phyloP scores from a whole-genome alignment of 1,140 invertebrate genomes.

The Rhopalosiphum maidis region DNA sequence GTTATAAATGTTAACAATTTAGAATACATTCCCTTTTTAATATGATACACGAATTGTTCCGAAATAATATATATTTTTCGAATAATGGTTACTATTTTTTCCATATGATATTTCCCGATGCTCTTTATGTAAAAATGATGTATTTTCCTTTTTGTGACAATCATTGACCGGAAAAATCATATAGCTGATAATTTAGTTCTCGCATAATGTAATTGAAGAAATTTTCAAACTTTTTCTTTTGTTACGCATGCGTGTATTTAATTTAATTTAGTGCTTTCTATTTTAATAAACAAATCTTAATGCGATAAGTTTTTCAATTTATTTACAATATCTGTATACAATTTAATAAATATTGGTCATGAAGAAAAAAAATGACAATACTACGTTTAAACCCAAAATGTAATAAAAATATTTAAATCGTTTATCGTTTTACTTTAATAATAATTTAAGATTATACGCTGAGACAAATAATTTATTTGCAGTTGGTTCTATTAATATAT shows the following conservation, averaged over 20 bases:
- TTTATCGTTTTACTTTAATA: conserved; percentile 19
- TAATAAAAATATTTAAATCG: conserved; percentile 1
- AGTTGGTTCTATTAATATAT: not conserved
- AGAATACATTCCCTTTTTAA: not conserved
- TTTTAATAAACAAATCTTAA: not conserved
- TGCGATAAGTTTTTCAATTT: conserved; percentile 23
- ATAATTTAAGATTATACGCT: not conserved
- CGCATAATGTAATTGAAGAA: not conserved
- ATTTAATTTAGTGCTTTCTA: not conserved
- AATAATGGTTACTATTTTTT: not conserved
- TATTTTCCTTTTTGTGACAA: not conserved
- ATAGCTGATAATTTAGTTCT: not conserved
- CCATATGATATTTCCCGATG: not conserved
- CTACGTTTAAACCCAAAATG: not conserved
- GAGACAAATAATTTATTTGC: not conserved
- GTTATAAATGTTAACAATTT: conserved; percentile 3
- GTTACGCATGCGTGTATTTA: not conserved
- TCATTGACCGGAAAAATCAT: not conserved
- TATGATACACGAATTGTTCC: not conserved
- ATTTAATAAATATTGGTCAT: not conserved
- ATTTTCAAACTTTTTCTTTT: not conserved
- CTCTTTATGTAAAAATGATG: not conserved
- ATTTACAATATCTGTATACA: conserved; percentile 11
- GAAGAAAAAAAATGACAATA: not conserved
- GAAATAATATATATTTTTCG: not conserved